Conservation (phyloP, 2,113 vertebrate genomes). For the Ramphastos sulfuratus region DNA sequence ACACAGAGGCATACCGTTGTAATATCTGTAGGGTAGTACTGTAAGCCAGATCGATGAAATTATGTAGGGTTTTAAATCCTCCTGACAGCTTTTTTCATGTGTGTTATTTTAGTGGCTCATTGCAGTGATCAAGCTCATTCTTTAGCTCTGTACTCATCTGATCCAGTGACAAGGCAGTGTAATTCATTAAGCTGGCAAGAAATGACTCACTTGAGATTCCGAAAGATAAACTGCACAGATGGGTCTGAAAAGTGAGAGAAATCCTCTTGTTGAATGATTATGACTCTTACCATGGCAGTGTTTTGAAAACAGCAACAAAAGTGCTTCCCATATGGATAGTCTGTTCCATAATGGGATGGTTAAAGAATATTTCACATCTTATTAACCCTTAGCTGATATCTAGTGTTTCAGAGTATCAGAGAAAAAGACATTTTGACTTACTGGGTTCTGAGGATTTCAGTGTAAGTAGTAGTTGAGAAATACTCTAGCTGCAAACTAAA, state of each 20-base stretch:
- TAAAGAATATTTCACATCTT: background rate
- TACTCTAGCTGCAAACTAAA: background rate
- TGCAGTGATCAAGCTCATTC: background rate
- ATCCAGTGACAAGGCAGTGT: background rate
- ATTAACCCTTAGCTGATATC: background rate
- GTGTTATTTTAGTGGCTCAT: background rate
- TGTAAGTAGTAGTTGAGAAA: background rate
- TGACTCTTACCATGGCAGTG: background rate
- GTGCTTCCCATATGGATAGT: background rate
- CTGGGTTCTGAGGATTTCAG: background rate
- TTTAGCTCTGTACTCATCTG: background rate
- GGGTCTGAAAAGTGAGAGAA: background rate
- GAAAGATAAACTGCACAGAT: background rate
- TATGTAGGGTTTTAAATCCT: background rate
- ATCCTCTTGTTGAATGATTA: background rate
- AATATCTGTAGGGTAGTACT: background rate
- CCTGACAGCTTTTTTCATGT: background rate
- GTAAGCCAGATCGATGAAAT: background rate
- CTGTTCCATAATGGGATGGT: background rate
- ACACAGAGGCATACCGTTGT: background rate
- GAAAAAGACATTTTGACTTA: background rate
- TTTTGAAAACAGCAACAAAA: background rate
- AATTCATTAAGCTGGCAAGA: background rate
- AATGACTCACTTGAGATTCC: background rate
- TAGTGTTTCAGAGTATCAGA: background rate